These are phyloP conservation scores for Neuroterus valhalla DNA, from an alignment of 1,140 invertebrate genomes.

Conservation along the genomic window DNA sequence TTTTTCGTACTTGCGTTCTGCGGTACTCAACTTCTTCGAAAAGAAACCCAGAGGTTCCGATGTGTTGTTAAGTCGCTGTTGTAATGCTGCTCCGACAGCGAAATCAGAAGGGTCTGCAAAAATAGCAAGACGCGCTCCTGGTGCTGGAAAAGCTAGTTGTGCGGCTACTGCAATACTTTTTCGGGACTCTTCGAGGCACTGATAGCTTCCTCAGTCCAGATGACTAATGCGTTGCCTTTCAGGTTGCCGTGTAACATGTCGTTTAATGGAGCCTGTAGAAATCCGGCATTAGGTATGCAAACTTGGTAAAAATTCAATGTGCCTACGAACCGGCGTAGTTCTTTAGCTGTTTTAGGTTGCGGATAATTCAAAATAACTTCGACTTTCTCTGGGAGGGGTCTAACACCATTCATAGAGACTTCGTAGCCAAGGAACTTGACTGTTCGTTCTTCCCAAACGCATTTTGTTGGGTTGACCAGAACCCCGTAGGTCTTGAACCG, in stretches of 20 bases:
- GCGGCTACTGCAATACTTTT: constrained; percentile 42
- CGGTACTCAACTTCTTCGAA: constrained; percentile 57
- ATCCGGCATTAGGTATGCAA: constrained; percentile 53
- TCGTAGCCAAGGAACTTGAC: constrained; percentile 63
- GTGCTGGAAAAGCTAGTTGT: constrained; percentile 28
- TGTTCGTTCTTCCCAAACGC: constrained; percentile 46
- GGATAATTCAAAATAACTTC: too few species aligned
- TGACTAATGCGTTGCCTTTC: constrained; percentile 46
- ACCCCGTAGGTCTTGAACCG: too few species aligned
- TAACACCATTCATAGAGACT: too few species aligned
- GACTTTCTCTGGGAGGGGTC: constrained; percentile 46
- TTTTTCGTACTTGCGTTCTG: too few species aligned
- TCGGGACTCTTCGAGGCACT: constrained; percentile 47
- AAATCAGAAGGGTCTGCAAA: constrained; percentile 40
- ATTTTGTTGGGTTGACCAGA: constrained; percentile 56
- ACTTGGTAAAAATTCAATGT: constrained; percentile 60
- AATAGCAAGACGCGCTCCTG: constrained; percentile 42
- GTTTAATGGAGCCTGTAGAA: constrained; percentile 53
- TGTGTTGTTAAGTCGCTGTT: constrained; percentile 47
- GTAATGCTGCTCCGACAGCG: constrained; percentile 49
- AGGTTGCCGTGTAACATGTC: constrained; percentile 48
- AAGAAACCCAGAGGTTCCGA: constrained; percentile 67
- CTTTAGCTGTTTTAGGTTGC: constrained; percentile 50
- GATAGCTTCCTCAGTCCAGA: constrained; percentile 44
- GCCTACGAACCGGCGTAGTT: constrained; percentile 60